Percentiles rank a stretch among this genome's conserved stretches.
phyloP scores from a whole-genome alignment of 2,888 invertebrate species.

The Rhamphomyia laevipes region DNA sequence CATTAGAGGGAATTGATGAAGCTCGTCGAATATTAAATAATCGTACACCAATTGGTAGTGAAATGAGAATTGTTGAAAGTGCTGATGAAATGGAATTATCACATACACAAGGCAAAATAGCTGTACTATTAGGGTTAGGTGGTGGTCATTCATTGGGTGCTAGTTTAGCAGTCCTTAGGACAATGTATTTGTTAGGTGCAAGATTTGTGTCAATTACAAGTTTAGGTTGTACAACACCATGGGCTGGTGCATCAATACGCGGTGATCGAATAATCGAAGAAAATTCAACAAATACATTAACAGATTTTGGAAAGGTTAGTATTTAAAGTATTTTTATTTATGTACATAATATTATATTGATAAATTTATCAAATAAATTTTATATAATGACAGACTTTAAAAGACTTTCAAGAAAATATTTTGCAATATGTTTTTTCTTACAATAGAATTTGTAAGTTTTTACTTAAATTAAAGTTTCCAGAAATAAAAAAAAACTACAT shows the following conservation, averaged over 20 bases:
- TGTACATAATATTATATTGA: too few species aligned
- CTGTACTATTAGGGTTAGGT: constrained; percentile 50
- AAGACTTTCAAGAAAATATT: too few species aligned
- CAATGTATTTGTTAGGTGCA: constrained; percentile 52
- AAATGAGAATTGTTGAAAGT: constrained; percentile 42
- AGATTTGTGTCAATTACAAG: constrained; percentile 55
- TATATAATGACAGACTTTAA: too few species aligned
- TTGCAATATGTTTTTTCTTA: too few species aligned
- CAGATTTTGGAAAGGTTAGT: constrained; percentile 37
- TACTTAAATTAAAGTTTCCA: too few species aligned
- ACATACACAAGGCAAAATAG: constrained; percentile 46
- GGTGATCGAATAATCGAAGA: constrained; percentile 31
- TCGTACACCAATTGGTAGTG: constrained; percentile 26
- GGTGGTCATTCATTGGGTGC: constrained; percentile 58
- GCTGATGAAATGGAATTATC: constrained; percentile 48
- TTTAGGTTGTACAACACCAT: constrained; percentile 52
- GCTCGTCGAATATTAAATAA: constrained; percentile 44
- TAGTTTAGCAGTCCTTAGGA: constrained; percentile 51
- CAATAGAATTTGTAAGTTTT: too few species aligned
- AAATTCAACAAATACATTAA: constrained; percentile 33
- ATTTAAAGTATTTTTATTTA: background rate
- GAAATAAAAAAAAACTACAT: too few species aligned
- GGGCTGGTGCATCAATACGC: constrained; percentile 40
- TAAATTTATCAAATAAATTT: too few species aligned
- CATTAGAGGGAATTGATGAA: constrained; percentile 54